phyloP scores from a whole-genome alignment of 1,140 invertebrate genomes.

The Drosophila guanche region DNA sequence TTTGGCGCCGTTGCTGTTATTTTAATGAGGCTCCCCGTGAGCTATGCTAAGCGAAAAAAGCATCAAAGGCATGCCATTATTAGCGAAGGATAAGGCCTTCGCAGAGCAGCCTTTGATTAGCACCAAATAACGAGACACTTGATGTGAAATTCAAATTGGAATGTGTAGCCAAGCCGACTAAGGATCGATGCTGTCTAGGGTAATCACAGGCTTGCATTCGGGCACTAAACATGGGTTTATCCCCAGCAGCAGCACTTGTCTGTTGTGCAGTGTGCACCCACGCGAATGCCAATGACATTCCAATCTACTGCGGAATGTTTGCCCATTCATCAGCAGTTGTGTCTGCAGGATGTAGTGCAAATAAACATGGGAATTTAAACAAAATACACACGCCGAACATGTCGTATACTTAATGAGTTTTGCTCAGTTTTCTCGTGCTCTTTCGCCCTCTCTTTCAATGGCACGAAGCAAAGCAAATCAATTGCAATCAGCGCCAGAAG shows the following conservation, averaged over 20 bases:
- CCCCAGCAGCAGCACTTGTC: not conserved
- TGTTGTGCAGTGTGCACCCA: conserved; percentile 4
- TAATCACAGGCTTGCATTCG: conserved; percentile 15
- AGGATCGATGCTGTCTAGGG: too few relatives aligned
- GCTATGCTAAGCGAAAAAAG: conserved; percentile 20
- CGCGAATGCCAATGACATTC: conserved; percentile 7
- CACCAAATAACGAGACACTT: too few relatives aligned
- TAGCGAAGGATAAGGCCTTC: not conserved
- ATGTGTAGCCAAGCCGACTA: too few relatives aligned
- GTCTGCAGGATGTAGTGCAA: conserved; percentile 1
- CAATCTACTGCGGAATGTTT: conserved; percentile 13
- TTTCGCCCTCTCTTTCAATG: not conserved
- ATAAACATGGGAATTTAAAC: conserved; percentile 2
- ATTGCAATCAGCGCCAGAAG: conserved; percentile 19
- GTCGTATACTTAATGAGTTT: conserved; percentile 23
- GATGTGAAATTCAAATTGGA: too few relatives aligned
- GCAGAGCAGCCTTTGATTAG: too few relatives aligned
- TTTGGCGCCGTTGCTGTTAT: not conserved
- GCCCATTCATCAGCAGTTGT: conserved; percentile 41
- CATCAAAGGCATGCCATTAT: conserved; percentile 4
- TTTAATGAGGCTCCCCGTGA: conserved; percentile 19
- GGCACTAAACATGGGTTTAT: conserved; percentile 15
- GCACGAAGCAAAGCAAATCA: conserved; percentile 19
- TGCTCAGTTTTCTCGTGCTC: not conserved
- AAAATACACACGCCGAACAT: conserved; percentile 10